phyloP scores from a whole-genome alignment of 2,797 vertebrate genomes.

The Anas georgica region DNA sequence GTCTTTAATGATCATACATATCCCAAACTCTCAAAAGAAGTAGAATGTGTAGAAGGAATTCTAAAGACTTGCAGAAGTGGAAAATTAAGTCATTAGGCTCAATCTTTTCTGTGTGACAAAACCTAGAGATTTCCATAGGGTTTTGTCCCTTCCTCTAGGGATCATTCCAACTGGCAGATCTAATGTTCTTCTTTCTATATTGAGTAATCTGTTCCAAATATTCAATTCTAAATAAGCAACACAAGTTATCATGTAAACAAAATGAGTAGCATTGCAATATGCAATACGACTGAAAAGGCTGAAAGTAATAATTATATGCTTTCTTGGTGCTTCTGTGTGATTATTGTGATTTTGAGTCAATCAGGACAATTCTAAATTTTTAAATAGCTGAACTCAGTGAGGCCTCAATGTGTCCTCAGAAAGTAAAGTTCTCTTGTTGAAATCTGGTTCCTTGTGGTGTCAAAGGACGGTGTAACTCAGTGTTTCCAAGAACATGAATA shows the following conservation, averaged over 20 bases:
- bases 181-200: not conserved
- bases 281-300: not conserved
- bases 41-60: not conserved
- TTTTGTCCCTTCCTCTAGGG: not conserved
- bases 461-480: not conserved
- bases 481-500: not conserved
- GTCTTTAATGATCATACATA: not conserved
- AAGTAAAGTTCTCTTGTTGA: not conserved
- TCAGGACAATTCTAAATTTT: not conserved
- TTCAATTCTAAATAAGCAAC: not conserved
- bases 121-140: not conserved
- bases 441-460: not conserved
- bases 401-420: not conserved
- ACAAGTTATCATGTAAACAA: rapidly evolving
- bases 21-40: not conserved
- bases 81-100: not conserved
- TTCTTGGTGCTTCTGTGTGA: not conserved
- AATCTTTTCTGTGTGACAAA: not conserved
- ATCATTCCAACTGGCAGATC: not conserved
- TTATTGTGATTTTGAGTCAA: not conserved
- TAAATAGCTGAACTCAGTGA: not conserved
- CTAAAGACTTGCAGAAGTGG: not conserved
- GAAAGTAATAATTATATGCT: not conserved
- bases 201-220: not conserved
- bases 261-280: not conserved